Evolutionary conservation across 2,797 vertebrate genomes (phyloP), one percentile per base, ranked within the genome.

Genomic region (Remorina albescens): DNA sequence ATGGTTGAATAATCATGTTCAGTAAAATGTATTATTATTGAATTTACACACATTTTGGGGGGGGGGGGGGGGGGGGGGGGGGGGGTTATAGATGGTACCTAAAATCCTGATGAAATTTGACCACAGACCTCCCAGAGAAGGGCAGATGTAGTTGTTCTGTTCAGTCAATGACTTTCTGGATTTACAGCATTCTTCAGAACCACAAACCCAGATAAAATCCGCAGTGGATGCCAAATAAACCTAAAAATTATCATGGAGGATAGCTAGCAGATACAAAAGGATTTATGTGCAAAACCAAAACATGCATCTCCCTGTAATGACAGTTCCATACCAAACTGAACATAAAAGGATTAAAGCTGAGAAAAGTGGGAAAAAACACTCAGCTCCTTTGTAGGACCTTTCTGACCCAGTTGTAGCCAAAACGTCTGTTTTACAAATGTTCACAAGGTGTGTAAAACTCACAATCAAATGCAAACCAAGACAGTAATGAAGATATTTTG

Each of bases 171-270:
- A 49, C 47, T 82, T 78, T 84, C 81, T 54, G 46, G 78, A 78
- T 74, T 39, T 16, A 62, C 82, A 47, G 72, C 84, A 89, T 85
- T 88, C 80, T 49, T 67, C 2, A 8, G 0, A 36, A 34, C 1
- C 1, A 23, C 23, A 15, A 64, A 11, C 5, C 15, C 6, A 15
- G 47, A 56, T 30, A 51, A 12, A n/a, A n/a, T n/a, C 54, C 61
- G 8, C 30, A 41, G 6, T 13, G 0, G 9, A 6, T 15, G 7
- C 8, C 19, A 56, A 32, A 36, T 13, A 30, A 41, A 77, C 4
- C 30, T 8, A 10, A 18, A 34, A 15, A 25, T 6, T 7, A 28
- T 51, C 21, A 1, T 0, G n/a, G 21, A 53, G 8, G 10, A 44
- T 44, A n/a, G 6, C 41, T 19, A 18, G 19, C 41, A 19, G 41